Conservation (phyloP, 2,888 invertebrate species). For the Smittia aterrima region DNA sequence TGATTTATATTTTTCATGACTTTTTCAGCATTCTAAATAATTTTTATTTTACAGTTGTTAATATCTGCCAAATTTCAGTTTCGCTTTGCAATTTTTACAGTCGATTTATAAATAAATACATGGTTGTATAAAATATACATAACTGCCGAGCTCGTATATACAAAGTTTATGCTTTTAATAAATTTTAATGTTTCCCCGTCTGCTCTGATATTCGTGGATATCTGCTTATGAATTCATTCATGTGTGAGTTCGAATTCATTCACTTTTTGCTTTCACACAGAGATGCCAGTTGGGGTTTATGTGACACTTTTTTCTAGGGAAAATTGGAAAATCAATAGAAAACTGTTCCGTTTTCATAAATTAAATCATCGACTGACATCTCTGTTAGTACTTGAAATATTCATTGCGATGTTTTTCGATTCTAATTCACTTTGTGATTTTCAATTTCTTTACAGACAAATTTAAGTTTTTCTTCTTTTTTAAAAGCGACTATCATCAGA, state of each 20-base stretch:
- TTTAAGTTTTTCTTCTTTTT: too few relatives aligned
- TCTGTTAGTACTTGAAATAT: too few relatives aligned
- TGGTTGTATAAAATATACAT: constrained; percentile 22
- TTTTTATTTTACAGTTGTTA: constrained; percentile 20
- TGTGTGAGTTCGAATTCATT: not conserved
- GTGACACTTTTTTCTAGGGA: too few relatives aligned
- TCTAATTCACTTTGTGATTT: not conserved
- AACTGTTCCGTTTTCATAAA: too few relatives aligned
- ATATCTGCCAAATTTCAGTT: not conserved
- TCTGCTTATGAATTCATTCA: not conserved
- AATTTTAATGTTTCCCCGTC: constrained; percentile 38
- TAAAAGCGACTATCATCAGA: too few relatives aligned
- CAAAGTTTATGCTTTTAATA: constrained; percentile 18
- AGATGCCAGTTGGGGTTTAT: not conserved
- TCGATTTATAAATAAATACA: constrained; percentile 8
- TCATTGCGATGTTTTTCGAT: not conserved
- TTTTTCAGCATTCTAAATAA: constrained; percentile 16
- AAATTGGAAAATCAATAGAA: too few relatives aligned
- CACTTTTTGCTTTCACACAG: not conserved
- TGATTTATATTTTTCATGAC: constrained; percentile 15
- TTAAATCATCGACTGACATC: too few relatives aligned
- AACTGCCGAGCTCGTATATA: not conserved
- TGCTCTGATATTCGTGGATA: not conserved
- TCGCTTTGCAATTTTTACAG: not conserved
- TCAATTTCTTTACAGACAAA: too few relatives aligned